Evolutionary conservation across 2,797 vertebrate species (phyloP), one percentile per base, ranked within the genome.

Genomic region (Synaphobranchus kaupii): DNA sequence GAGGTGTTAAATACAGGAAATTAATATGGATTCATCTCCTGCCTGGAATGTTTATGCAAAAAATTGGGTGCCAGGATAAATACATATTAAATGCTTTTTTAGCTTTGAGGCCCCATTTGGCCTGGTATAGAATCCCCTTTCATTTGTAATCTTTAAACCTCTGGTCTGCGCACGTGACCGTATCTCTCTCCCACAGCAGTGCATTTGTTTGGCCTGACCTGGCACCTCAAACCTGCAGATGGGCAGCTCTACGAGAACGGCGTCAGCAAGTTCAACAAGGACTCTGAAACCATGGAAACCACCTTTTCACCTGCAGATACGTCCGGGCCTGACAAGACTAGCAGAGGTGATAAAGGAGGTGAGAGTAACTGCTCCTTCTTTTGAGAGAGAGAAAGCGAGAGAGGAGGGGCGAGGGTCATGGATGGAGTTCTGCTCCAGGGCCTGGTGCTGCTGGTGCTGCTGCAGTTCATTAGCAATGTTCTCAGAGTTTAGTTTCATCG

Each of bases 181-280:
- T 50, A 91, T 95, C 90, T 89, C 93, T 94, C 92, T 94, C 94
- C 95, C 95, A 93, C 93, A 99, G 98, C 97, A 94, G 98, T 98
- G 91, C 98, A 98, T 96, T 96, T 99, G 96, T 98, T 98, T 94
- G 98, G 98, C 93, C 96, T 99, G 96, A 98, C 98, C 92, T 99
- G 98, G 98, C 98, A 98, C 88, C 96, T 99, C 86, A 97, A 97
- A 91, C 97, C 98, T 85, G 96, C 97, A 68, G 97, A 98, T 94
- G 97, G 96, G 92, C 97, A 98, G 92, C 96, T 98, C 88, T 99
- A 98, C 91, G 98, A 98, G 94, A 98, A 98, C 34, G 98, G 98
- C 90, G 94, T 98, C 93, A 98, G 97, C 94, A 97, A 97, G 84
- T 96, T 96, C 86, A 97, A 95, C 91, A 95, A 95, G 93, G 96